Evolutionary conservation across 1,140 invertebrate genomes (phyloP).

Genomic region (Oryctes rhinoceros): DNA sequence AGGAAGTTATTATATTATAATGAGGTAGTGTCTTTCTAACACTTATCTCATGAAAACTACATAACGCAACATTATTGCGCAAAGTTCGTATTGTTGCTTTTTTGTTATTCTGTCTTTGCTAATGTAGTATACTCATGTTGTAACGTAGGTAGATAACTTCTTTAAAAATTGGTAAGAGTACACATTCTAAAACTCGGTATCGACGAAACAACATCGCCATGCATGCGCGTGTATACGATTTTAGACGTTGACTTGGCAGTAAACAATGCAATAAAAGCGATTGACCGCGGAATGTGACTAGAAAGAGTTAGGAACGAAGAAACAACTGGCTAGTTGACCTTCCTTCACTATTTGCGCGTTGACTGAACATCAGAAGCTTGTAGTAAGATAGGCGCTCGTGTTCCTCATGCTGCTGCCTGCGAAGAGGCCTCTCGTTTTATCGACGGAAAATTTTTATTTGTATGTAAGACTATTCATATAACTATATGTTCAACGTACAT

Average conservation of each 20-base stretch:
- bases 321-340: background rate
- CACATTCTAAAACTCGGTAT: too few species aligned
- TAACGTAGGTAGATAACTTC: too few species aligned
- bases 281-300: conserved; percentile 4
- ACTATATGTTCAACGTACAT: too few species aligned
- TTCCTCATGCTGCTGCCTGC: background rate
- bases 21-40: too few species aligned
- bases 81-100: too few species aligned
- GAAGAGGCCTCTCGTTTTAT: background rate
- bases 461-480: background rate
- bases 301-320: background rate
- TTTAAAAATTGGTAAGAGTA: too few species aligned
- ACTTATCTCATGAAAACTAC: too few species aligned
- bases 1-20: too few species aligned
- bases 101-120: too few species aligned
- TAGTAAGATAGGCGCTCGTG: background rate
- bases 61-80: too few species aligned
- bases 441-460: background rate
- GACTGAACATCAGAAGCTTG: background rate
- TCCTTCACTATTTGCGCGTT: background rate
- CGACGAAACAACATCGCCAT: background rate
- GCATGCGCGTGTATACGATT: background rate
- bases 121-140: too few species aligned
- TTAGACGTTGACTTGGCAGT: background rate
- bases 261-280: conserved; percentile 15